Evolutionary conservation across 2,888 invertebrate genomes (phyloP).

Genomic region (Escarpia spicata): DNA sequence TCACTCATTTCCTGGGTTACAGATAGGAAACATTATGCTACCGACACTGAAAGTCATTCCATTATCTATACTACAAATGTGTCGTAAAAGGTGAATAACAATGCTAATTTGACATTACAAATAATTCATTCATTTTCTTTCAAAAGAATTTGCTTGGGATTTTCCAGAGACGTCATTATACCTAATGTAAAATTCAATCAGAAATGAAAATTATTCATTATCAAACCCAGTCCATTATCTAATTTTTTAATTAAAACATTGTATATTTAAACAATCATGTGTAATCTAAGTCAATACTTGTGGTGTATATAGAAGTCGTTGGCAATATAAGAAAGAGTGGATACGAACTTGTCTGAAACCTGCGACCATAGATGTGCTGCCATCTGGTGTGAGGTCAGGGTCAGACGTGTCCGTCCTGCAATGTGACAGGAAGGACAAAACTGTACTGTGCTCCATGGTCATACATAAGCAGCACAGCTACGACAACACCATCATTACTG

Average conservation of each 20-base stretch:
- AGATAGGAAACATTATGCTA: neutral
- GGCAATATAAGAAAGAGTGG: neutral
- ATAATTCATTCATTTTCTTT: neutral
- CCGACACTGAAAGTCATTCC: neutral
- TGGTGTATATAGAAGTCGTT: neutral
- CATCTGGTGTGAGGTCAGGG: conserved; percentile 44
- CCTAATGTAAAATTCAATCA: too few relatives aligned
- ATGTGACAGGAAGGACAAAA: neutral
- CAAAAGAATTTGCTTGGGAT: neutral
- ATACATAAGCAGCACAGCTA: too few relatives aligned
- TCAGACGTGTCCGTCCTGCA: neutral
- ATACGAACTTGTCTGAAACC: conserved; percentile 49
- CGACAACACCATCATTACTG: too few relatives aligned
- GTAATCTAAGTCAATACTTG: too few relatives aligned
- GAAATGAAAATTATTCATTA: too few relatives aligned
- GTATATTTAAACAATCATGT: too few relatives aligned
- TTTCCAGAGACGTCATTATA: neutral
- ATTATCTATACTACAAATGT: neutral
- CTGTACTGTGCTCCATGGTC: neutral
- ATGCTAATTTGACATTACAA: neutral
- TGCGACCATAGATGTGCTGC: conserved; percentile 49
- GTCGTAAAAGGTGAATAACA: neutral
- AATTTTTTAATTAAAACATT: too few relatives aligned
- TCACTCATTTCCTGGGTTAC: conserved; percentile 57
- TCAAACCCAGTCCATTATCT: too few relatives aligned